Conservation (phyloP, 2,888 invertebrate genomes). For the Lycophotia porphyrea region DNA sequence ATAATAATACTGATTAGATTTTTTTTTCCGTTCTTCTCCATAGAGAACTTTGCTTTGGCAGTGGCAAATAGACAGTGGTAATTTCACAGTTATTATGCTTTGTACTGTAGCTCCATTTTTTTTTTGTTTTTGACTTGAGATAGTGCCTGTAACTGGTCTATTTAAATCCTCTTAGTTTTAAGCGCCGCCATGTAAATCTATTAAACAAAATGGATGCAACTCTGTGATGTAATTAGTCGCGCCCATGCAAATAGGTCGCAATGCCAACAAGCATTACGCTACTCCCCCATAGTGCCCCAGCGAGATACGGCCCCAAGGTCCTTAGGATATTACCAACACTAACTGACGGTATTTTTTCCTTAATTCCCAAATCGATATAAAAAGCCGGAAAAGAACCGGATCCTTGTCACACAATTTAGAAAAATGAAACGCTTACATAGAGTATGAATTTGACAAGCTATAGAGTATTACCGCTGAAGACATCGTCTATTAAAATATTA, state of each 20-base stretch:
- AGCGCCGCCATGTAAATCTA: no score
- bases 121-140: no score
- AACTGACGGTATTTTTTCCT: not conserved
- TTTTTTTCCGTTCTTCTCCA: no score
- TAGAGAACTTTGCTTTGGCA: no score
- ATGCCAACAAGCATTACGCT: not conserved
- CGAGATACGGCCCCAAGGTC: not conserved
- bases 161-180: no score
- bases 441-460: constrained; percentile 38
- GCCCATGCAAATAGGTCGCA: not conserved
- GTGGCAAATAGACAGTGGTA: no score
- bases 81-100: no score
- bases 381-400: constrained; percentile 19
- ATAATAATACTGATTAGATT: no score
- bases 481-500: not conserved
- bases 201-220: no score
- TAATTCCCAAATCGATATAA: constrained; percentile 38
- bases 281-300: not conserved
- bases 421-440: constrained; percentile 17
- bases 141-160: no score
- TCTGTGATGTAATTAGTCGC: not conserved
- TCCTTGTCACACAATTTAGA: constrained; percentile 51
- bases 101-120: no score
- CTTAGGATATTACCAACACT: not conserved
- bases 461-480: not conserved